phyloP scores from a whole-genome alignment of 2,888 invertebrate species.

The Eristalis intricaria region DNA sequence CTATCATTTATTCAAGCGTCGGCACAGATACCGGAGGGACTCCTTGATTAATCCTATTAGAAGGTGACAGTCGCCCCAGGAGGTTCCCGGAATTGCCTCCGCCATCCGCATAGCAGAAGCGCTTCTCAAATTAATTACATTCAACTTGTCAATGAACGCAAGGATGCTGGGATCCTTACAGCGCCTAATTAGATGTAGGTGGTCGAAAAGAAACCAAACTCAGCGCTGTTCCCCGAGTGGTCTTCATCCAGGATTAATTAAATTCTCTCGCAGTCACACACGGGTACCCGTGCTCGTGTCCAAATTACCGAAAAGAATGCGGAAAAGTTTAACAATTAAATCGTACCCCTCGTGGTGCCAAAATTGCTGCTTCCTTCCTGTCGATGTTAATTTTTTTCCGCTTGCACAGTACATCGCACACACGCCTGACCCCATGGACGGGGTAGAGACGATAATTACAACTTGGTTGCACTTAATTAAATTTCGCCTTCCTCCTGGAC shows the following conservation, averaged over 20 bases:
- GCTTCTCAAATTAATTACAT: conserved; percentile 59
- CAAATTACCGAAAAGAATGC: not conserved
- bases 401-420: not conserved
- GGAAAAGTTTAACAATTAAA: conserved; percentile 45
- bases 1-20: conserved; percentile 25
- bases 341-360: conserved; percentile 26
- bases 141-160: conserved; percentile 47
- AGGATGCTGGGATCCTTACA: conserved; percentile 1
- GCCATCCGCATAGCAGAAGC: not conserved
- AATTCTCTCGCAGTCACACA: conserved; percentile 16
- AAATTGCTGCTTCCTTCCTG: conserved; percentile 49
- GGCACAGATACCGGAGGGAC: not conserved
- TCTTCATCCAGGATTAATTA: conserved; percentile 56
- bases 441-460: conserved; percentile 37
- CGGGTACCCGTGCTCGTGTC: not conserved
- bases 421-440: conserved; percentile 27
- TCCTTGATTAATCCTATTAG: conserved; percentile 35
- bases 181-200: not conserved
- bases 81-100: conserved; percentile 4
- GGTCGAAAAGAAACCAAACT: conserved; percentile 12
- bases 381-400: conserved; percentile 23
- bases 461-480: conserved; percentile 55
- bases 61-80: conserved; percentile 12
- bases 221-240: conserved; percentile 12
- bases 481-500: conserved; percentile 13